A percentile compares a stretch with the other conserved stretches of the same genome.
Evolutionary conservation across 2,113 vertebrate genomes (phyloP).

Genomic region (Sinocyclocheilus anshuiensis): DNA sequence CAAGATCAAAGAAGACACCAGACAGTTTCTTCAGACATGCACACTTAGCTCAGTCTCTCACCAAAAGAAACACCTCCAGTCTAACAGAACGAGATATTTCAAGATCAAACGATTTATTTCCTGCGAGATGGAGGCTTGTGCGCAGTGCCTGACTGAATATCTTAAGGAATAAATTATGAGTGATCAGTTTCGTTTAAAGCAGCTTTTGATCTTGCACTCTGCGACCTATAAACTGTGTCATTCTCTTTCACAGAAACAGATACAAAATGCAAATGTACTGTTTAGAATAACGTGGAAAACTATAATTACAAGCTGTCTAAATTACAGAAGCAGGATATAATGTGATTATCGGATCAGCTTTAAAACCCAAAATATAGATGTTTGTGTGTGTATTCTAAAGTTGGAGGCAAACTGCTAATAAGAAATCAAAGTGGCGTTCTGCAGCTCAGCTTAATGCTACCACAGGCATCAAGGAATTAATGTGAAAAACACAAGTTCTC

Average conservation of each 20-base stretch:
- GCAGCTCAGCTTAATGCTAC: constrained; percentile 25
- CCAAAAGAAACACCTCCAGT: constrained; percentile 26
- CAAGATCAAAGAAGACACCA: constrained; percentile 4
- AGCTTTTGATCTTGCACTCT: constrained; percentile 28
- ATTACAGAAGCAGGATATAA: background rate
- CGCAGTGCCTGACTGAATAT: constrained; percentile 16
- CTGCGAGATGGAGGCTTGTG: constrained; percentile 14
- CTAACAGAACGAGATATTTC: constrained; percentile 25
- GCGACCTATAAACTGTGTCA: background rate
- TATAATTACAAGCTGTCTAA: constrained; percentile 22
- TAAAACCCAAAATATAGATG: constrained; percentile 4
- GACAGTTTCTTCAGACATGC: constrained; percentile 10
- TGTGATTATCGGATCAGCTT: constrained; percentile 30
- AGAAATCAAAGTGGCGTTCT: constrained; percentile 5
- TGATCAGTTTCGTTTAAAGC: constrained; percentile 17
- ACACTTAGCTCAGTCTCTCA: background rate
- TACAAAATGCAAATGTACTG: background rate
- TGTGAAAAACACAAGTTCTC: constrained; percentile 23
- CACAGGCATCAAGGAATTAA: constrained; percentile 36
- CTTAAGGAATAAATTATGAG: constrained; percentile 17
- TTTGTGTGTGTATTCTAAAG: constrained; percentile 4
- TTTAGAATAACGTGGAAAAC: background rate
- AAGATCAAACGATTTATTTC: constrained; percentile 23
- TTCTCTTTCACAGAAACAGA: constrained; percentile 8
- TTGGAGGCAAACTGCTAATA: constrained; percentile 4